Base-by-base conservation (phyloP, 2,113 vertebrate genomes). In the Lepisosteus oculatus region DNA sequence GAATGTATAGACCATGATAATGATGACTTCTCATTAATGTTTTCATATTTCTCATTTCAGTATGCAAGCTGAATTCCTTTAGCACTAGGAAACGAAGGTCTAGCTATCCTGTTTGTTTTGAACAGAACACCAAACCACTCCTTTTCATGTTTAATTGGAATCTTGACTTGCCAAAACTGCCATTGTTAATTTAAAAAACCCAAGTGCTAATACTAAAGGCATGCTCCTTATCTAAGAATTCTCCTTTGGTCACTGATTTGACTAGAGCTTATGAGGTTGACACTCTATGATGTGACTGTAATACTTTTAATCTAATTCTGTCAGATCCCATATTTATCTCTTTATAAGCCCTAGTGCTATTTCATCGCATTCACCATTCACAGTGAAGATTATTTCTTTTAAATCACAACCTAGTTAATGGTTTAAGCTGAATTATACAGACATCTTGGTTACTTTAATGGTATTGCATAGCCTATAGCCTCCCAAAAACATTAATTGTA, bases 151-250 rank as follows among this genome's bases (percentile, higher is more conserved):
- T 72, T 81, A 77, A 79, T 79, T 67, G 64, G 72, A 79, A 74
- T 62, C 15, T 61, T 76, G 76, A 77, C 71, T 73, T 77, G 76
- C 56, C 9, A 54, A 68, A 43, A 43, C 68, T 75, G 66, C 41
- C 55, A 43, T 12, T 61, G 59, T 12, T 64, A 55, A 73, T 71
- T 76, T 77, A 57, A 69, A 29, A 74, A 70, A 47, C 67, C 51
- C 54, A 43, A 72, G 71, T 72, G 68, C 42, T 71, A 74, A 72
- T 79, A 79, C 73, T 81, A 68, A 81, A 81, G 74, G 55, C 70
- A 72, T 62, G 55, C 70, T 74, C 56, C 67, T 79, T 79, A 77
- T 79, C 68, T 75, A 65, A 69, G 76, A 70, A 79, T 73, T 73
- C 68, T 72, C 72, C 56, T 67, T 57, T 69, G 65, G 74, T 65